Conservation (phyloP, 92 coral and sea anemone species). For the Umimayanthus chanpuru region DNA sequence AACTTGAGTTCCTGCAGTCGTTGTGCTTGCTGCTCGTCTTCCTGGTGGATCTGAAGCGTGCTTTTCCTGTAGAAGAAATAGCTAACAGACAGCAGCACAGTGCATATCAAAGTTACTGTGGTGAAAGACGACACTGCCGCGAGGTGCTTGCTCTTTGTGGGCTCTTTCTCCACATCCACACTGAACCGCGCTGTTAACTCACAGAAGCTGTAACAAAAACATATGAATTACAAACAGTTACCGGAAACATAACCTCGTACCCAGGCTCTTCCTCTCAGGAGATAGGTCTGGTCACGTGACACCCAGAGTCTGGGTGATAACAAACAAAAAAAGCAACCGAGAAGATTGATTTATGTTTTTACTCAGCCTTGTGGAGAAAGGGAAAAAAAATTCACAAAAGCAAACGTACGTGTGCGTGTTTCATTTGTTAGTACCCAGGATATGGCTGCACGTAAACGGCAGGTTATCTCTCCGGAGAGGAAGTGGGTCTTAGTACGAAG, state of each 20-base stretch:
- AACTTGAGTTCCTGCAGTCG: constrained; percentile 84
- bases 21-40: constrained; percentile 64
- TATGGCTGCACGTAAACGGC: no score
- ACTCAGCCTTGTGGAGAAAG: no score
- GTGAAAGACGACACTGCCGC: constrained; percentile 61
- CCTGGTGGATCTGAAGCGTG: constrained; percentile 73
- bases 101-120: constrained; percentile 55
- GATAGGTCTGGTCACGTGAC: no score
- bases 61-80: constrained; percentile 64
- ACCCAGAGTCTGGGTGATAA: no score
- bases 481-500: no score
- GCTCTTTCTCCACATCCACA: constrained; percentile 60
- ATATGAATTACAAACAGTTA: background rate
- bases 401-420: no score
- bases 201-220: constrained; percentile 63
- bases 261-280: background rate
- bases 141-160: constrained; percentile 43
- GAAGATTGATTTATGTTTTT: no score
- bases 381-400: no score
- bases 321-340: no score
- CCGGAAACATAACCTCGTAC: background rate
- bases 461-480: no score
- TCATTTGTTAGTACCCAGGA: no score
- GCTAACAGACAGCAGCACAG: constrained; percentile 64
- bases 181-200: constrained; percentile 68